A percentile compares a stretch with the other conserved stretches of the same genome.
phyloP scores from a whole-genome alignment of 1,140 invertebrate species.

The Dryas iulia region DNA sequence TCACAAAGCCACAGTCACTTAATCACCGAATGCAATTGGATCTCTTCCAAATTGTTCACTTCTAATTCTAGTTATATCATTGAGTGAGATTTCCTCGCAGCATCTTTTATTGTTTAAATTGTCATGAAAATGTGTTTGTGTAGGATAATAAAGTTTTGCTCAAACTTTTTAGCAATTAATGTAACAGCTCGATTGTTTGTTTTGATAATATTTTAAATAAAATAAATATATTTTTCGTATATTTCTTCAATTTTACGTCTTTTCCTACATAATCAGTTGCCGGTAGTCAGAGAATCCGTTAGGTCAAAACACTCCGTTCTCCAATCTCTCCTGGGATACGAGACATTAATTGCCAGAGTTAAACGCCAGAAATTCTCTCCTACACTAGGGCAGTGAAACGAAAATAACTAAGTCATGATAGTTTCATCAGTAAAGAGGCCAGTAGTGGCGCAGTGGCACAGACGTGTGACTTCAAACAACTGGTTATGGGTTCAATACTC shows the following conservation, averaged over 20 bases:
- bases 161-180: background rate
- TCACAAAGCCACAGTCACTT: conserved; percentile 15
- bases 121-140: background rate
- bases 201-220: background rate
- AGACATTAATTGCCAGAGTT: no score
- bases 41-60: conserved; percentile 18
- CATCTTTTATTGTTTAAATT: background rate
- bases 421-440: no score
- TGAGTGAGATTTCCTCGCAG: background rate
- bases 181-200: background rate
- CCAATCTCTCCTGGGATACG: no score
- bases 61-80: conserved; percentile 21
- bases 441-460: no score
- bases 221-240: background rate
- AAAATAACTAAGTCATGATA: no score
- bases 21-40: conserved; percentile 16
- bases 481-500: no score
- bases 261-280: no score
- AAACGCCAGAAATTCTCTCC: no score
- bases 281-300: no score
- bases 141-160: background rate
- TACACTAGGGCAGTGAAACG: no score
- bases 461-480: no score
- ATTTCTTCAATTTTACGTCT: background rate
- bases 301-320: no score